Evolutionary conservation across 2,113 vertebrate species (phyloP), one percentile per base, ranked within the genome.

Genomic region (Nothobranchius kuhntae): DNA sequence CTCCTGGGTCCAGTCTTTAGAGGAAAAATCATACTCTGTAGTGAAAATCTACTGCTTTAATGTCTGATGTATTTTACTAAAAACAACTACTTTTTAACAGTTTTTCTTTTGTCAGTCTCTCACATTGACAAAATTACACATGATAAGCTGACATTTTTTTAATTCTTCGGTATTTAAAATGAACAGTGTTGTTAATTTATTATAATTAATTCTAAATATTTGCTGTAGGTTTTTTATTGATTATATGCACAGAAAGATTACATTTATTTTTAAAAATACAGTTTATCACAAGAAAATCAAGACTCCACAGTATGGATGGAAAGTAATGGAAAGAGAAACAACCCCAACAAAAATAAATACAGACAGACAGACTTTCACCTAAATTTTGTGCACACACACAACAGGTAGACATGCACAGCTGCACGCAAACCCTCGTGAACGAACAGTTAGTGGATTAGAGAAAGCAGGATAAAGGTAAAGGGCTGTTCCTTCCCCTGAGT

Each of bases 401-500:
- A 47, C 40, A 51, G 10, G 55, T 3, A 12, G 13, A 26, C 35
- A 35, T 13, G 42, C 59, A 35, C 24, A 47, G n/a, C 70, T 55
- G 12, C 21, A 64, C n/a, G 67, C 26, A 45, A 46, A 67, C 38
- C 51, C 35, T 56, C 9, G 45, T 26, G 9, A 67, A 80, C 8
- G 59, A 2, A 64, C 4, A 48, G 48, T 58, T 57, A 69, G 58
- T 73, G 47, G 63, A 75, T 80, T 70, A 83, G 68, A 63, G 46
- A 14, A 63, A 61, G 65, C 73, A 47, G 66, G 52, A 79, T 62
- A 10, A 70, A 53, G 44, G 71, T 75, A 68, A 65, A 59, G 74
- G 57, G 71, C 76, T 68, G 74, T 73, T 81, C 30, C 72, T 76
- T 70, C 67, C 70, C 70, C 46, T 77, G 65, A 66, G 76, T 79